Conservation (phyloP, 2,797 vertebrate species). For the Buphagus erythrorhynchus region DNA sequence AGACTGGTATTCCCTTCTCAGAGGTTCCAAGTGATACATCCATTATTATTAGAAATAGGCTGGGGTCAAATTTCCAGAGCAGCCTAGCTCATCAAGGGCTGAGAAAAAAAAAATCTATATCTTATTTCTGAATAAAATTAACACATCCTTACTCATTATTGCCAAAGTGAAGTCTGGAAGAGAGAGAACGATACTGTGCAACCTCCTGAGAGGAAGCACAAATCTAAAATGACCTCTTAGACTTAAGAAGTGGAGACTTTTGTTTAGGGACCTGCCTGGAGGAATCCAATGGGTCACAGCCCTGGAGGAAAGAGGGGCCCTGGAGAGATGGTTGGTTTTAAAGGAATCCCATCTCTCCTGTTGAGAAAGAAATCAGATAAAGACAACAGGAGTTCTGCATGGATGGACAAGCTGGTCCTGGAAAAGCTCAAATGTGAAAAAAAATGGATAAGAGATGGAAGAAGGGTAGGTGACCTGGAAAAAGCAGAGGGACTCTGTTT, state of each 20-base stretch:
- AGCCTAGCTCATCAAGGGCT: not conserved
- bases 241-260: not conserved
- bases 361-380: not conserved
- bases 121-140: not conserved
- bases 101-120: not conserved
- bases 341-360: not conserved
- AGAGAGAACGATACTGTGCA: not conserved
- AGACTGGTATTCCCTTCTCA: not conserved
- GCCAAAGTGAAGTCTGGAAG: not conserved
- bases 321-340: not conserved
- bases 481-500: not conserved
- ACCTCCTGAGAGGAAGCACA: not conserved
- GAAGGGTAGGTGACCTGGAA: not conserved
- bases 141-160: not conserved
- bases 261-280: not conserved
- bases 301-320: not conserved
- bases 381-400: not conserved
- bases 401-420: not conserved
- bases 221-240: not conserved
- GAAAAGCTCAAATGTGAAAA: not conserved
- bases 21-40: not conserved
- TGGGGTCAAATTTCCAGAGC: not conserved
- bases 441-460: not conserved
- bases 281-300: not conserved
- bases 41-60: not conserved